Conservation (phyloP, 92 coral and sea anemone species). For the Porites divaricata region DNA sequence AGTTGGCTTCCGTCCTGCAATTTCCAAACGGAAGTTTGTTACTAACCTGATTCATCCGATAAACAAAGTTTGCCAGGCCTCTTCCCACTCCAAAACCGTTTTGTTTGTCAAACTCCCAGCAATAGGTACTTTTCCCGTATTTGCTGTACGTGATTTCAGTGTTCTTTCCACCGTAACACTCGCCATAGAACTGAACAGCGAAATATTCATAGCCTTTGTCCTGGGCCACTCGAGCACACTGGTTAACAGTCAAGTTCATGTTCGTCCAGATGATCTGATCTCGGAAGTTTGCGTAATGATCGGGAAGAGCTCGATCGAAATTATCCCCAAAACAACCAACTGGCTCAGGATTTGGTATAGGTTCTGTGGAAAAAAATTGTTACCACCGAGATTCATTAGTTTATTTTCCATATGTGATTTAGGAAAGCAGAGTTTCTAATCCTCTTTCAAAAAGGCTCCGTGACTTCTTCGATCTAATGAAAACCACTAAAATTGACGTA, state of each 20-base stretch:
- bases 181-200: conserved; percentile 87
- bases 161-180: conserved; percentile 74
- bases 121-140: conserved; percentile 21
- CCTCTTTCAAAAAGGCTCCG: no score
- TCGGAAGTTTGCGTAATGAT: conserved; percentile 55
- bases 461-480: no score
- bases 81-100: conserved; percentile 13
- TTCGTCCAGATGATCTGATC: conserved; percentile 67
- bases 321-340: conserved; percentile 54
- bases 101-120: not conserved
- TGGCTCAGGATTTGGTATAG: conserved; percentile 23
- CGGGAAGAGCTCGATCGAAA: conserved; percentile 47
- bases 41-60: conserved; percentile 26
- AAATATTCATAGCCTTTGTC: conserved; percentile 65
- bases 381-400: no score
- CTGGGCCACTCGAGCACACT: conserved; percentile 77
- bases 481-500: no score
- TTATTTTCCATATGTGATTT: no score
- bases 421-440: no score
- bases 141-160: conserved; percentile 32
- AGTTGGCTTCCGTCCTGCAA: no score
- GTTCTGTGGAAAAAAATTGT: conserved; percentile 13
- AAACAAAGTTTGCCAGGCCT: conserved; percentile 30
- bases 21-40: no score
- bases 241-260: conserved; percentile 54